Conservation (phyloP, 2,113 vertebrate genomes). For the Panthera tigris region DNA sequence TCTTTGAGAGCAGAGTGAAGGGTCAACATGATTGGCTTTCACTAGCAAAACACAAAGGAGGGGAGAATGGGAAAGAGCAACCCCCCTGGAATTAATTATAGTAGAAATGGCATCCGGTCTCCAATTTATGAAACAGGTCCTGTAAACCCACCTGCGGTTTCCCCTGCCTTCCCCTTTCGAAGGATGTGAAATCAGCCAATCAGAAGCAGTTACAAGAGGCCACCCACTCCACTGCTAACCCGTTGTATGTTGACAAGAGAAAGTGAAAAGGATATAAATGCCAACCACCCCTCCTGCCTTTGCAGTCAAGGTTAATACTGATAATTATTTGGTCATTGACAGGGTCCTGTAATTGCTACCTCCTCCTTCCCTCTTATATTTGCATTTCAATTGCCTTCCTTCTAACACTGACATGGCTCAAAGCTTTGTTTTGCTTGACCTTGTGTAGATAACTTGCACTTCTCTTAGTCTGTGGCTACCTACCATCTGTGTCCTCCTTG, state of each 20-base stretch:
- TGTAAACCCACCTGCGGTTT: slow-evolving; percentile 33
- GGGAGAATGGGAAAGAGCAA: not conserved
- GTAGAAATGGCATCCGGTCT: not conserved
- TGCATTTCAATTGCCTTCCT: slow-evolving; percentile 40
- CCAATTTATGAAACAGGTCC: not conserved
- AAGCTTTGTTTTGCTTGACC: slow-evolving; percentile 31
- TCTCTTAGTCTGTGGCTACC: not conserved
- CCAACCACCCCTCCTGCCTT: not conserved
- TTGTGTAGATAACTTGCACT: not conserved
- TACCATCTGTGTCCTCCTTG: slow-evolving; percentile 15
- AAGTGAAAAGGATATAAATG: not conserved
- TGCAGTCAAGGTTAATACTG: not conserved
- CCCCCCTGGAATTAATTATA: not conserved
- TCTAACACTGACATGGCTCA: not conserved
- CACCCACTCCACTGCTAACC: not conserved
- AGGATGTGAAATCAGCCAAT: slow-evolving; percentile 50
- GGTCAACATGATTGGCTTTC: slow-evolving; percentile 46
- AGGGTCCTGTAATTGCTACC: not conserved
- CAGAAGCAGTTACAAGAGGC: not conserved
- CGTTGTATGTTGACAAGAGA: not conserved
- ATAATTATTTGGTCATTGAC: not conserved
- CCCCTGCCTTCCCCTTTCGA: not conserved
- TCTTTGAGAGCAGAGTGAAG: slow-evolving; percentile 61
- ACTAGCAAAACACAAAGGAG: slow-evolving; percentile 23
- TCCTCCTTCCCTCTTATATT: not conserved